phyloP scores from a whole-genome alignment of 2,113 vertebrate species.

The Nyctibius bracteatus region DNA sequence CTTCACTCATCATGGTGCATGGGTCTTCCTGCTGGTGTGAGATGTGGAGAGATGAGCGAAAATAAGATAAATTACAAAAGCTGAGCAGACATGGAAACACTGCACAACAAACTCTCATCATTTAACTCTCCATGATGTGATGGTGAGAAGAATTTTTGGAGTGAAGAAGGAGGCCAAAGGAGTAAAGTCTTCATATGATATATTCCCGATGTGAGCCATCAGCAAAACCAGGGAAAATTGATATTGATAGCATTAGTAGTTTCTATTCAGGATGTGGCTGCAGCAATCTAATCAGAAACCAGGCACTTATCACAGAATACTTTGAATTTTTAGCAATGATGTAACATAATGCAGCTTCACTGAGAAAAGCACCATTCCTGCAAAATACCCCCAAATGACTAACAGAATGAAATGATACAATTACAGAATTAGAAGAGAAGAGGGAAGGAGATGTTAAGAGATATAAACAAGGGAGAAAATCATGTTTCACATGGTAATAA shows the following conservation, averaged over 20 bases:
- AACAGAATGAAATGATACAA: not conserved
- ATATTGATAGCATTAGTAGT: not conserved
- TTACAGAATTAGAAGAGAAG: conserved; percentile 44
- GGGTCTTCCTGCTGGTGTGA: not conserved
- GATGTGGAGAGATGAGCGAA: not conserved
- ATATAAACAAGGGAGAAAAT: conserved; percentile 43
- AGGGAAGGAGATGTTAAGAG: conserved; percentile 17
- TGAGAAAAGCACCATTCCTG: not conserved
- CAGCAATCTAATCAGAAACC: not conserved
- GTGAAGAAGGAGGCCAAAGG: not conserved
- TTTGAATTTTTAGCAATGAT: conserved; percentile 14
- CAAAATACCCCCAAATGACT: conserved; percentile 3
- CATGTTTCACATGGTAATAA: conserved; percentile 11
- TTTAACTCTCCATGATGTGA: not conserved
- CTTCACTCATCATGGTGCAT: not conserved
- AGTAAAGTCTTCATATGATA: not conserved
- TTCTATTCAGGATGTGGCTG: not conserved
- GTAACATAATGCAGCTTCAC: not conserved
- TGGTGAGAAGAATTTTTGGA: not conserved
- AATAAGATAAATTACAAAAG: not conserved
- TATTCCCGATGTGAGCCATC: not conserved
- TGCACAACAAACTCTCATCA: not conserved
- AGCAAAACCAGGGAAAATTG: not conserved
- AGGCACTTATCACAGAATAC: not conserved
- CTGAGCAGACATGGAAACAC: not conserved